phyloP scores from a whole-genome alignment of 2,797 vertebrate genomes.

The Enteromius argenteus region DNA sequence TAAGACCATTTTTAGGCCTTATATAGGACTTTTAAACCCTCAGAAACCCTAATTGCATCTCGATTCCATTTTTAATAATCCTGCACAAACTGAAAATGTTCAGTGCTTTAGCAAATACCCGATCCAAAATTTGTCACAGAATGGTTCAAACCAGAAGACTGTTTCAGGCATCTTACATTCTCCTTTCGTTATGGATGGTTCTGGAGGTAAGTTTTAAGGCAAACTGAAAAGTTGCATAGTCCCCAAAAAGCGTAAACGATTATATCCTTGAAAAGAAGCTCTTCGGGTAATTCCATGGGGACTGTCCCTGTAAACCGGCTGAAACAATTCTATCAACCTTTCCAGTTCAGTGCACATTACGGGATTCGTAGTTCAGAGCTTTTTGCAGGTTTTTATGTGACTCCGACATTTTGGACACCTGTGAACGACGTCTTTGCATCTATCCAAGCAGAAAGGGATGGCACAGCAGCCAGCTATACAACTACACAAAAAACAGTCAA shows the following conservation, averaged over 20 bases:
- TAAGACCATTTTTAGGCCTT: background rate
- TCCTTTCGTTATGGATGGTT: background rate
- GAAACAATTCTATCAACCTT: background rate
- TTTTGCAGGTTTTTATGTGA: slow-evolving; percentile 61
- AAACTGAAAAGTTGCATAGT: background rate
- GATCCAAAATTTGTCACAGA: background rate
- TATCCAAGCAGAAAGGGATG: slow-evolving; percentile 73
- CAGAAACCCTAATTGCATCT: background rate
- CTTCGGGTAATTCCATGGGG: background rate
- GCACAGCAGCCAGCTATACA: slow-evolving; percentile 77
- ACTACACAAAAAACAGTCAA: slow-evolving; percentile 58
- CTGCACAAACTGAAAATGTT: background rate
- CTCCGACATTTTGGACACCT: slow-evolving; percentile 76
- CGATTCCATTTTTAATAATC: slow-evolving; percentile 2
- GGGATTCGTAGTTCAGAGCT: slow-evolving; percentile 62
- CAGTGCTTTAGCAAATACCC: background rate
- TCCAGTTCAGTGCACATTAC: background rate
- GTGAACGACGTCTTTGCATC: slow-evolving; percentile 70
- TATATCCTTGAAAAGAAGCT: background rate
- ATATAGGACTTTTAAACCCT: background rate
- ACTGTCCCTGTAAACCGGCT: background rate
- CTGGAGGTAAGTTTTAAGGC: background rate
- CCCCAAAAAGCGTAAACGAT: background rate
- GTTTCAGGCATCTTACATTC: too few species aligned
- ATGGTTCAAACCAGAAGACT: slow-evolving; percentile 3